Conservation (phyloP, 2,797 vertebrate genomes). For the Microcaecilia unicolor region DNA sequence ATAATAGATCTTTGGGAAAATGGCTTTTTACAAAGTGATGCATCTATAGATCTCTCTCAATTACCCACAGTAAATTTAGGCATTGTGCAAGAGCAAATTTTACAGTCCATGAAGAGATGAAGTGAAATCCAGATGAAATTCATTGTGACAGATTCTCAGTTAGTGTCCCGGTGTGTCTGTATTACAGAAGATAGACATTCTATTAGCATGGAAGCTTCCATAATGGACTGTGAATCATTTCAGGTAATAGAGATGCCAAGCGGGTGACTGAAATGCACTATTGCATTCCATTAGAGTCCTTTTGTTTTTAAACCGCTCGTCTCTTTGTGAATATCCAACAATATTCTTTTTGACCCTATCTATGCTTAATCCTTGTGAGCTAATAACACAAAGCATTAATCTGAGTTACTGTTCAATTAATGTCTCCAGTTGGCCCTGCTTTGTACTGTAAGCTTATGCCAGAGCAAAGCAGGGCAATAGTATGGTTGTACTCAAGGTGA, state of each 20-base stretch:
- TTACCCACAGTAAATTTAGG: slow-evolving; percentile 71
- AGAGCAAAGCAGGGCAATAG: too few species aligned
- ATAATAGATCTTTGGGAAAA: slow-evolving; percentile 54
- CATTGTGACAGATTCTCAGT: slow-evolving; percentile 73
- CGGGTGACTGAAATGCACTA: slow-evolving; percentile 69
- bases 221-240: slow-evolving; percentile 89
- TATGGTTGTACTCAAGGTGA: too few species aligned
- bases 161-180: slow-evolving; percentile 82
- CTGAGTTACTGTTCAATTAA: slow-evolving; percentile 61
- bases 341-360: slow-evolving; percentile 62
- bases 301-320: slow-evolving; percentile 80
- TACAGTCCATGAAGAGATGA: slow-evolving; percentile 74
- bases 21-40: slow-evolving; percentile 33
- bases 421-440: slow-evolving; percentile 16
- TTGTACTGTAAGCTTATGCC: too few species aligned
- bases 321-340: slow-evolving; percentile 64
- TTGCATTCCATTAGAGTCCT: slow-evolving; percentile 82
- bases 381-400: slow-evolving; percentile 67
- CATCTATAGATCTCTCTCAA: slow-evolving; percentile 69
- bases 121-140: slow-evolving; percentile 75
- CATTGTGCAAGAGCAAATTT: slow-evolving; percentile 70
- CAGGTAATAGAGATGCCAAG: slow-evolving; percentile 87
- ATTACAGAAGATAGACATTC: slow-evolving; percentile 89
- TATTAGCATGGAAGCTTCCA: slow-evolving; percentile 73
- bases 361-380: slow-evolving; percentile 63